Evolutionary conservation across 2,888 invertebrate species (phyloP), one percentile per base, ranked within the genome.

Genomic region (Phorcus lineatus): DNA sequence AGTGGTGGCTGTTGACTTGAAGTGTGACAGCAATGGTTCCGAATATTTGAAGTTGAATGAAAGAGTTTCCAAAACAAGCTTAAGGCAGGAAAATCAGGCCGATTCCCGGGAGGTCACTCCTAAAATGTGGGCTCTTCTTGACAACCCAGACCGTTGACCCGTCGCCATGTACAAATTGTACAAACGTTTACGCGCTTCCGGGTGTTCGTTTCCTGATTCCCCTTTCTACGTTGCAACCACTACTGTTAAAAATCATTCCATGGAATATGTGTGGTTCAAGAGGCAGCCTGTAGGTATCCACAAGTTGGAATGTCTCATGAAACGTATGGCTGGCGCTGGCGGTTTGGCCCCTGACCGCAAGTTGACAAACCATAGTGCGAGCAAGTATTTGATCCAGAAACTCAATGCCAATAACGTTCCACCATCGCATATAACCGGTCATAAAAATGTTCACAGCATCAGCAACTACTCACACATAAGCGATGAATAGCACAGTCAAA

Each of bases 371-470:
- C 55, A 77, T 28, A 77, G 67, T 55, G 67, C 80, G n/a, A 66
- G 70, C 24, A 80, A 80, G 76, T 54, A 80, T 57, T 31, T 80
- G 9, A 62, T 77, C 17, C 80, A 77, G 31, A 80, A 57, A 66
- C 19, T 77, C 19, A 67, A 66, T 54, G 80, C 77, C 36, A 31
- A 31, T 24, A 52, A 67, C 55, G 67, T 67, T n/a, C 52, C 74
- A 22, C 62, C 75, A 2, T 40, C 80, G 13, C 76, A 80, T 22
- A 80, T 80, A 11, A 52, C 57, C 17, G 62, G 62, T n/a, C 76
- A 74, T 57, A 80, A 57, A 57, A 74, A 80, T 53, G n/a, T 75
- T 53, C 53, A 75, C 28, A 57, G 75, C 47, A 67, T 80, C 19
- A 80, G 76, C 52, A 75, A 80, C 31, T 67, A 67, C 31, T 67